These are phyloP conservation scores for Balaenoptera acutorostrata DNA, from an alignment of 2,113 vertebrate species.

Conservation along the genomic window DNA sequence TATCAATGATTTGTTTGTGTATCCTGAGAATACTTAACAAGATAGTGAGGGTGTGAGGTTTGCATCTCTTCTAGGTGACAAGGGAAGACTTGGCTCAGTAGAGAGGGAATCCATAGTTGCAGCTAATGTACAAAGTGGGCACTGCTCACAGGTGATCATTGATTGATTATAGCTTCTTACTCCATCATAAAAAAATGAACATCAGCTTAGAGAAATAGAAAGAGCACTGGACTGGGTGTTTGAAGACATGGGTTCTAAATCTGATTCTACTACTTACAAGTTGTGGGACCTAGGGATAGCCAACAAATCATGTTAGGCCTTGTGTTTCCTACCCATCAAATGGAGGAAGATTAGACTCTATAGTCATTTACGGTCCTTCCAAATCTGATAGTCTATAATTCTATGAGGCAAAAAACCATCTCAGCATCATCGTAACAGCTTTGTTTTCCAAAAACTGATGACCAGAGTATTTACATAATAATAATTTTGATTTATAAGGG, in stretches of 20 bases:
- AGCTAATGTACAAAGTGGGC: neutral
- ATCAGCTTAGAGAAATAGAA: neutral
- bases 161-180: neutral
- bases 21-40: neutral
- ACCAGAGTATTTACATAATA: conserved; percentile 7
- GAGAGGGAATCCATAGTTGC: neutral
- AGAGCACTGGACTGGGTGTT: neutral
- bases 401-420: neutral
- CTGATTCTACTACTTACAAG: neutral
- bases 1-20: neutral
- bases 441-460: conserved; percentile 4
- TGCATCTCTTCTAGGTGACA: neutral
- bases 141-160: neutral
- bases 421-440: neutral
- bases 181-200: neutral
- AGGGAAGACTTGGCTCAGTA: neutral
- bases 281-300: neutral
- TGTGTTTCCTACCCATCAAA: neutral
- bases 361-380: neutral
- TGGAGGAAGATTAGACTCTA: neutral
- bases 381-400: neutral
- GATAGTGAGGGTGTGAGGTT: neutral
- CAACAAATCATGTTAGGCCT: neutral
- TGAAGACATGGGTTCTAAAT: neutral
- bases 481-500: neutral